Percentiles rank a stretch among this genome's conserved stretches.
Conservation (phyloP, 64 coral and sea anemone genomes). For the Porites lutea region DNA sequence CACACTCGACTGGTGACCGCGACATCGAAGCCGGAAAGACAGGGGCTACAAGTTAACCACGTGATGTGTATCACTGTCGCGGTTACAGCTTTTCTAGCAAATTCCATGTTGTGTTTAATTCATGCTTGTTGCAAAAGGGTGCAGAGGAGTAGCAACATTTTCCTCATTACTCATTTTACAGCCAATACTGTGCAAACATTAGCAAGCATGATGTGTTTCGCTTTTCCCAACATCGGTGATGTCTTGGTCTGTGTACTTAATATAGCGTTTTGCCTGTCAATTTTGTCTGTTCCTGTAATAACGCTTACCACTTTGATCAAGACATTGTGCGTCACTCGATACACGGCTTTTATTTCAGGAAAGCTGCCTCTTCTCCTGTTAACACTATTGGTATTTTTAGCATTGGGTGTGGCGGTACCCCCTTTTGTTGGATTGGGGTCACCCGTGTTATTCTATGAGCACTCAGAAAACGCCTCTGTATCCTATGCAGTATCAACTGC, state of each 20-base stretch:
- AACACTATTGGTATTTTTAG: background rate
- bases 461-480: background rate
- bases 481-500: background rate
- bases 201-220: background rate
- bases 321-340: background rate
- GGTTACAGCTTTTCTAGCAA: background rate
- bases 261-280: background rate
- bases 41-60: background rate
- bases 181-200: conserved; percentile 23
- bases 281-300: conserved; percentile 3
- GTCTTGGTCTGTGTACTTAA: background rate
- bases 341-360: background rate
- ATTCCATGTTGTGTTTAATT: background rate
- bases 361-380: background rate
- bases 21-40: background rate
- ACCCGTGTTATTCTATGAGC: background rate
- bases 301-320: background rate
- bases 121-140: conserved; percentile 10
- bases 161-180: background rate
- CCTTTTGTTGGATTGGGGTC: conserved; percentile 20
- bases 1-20: background rate
- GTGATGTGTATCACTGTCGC: background rate
- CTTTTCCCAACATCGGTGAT: too few relatives aligned
- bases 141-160: background rate
- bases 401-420: background rate